Conservation (phyloP, 2,888 invertebrate species). For the Acrocyrtus sp. region DNA sequence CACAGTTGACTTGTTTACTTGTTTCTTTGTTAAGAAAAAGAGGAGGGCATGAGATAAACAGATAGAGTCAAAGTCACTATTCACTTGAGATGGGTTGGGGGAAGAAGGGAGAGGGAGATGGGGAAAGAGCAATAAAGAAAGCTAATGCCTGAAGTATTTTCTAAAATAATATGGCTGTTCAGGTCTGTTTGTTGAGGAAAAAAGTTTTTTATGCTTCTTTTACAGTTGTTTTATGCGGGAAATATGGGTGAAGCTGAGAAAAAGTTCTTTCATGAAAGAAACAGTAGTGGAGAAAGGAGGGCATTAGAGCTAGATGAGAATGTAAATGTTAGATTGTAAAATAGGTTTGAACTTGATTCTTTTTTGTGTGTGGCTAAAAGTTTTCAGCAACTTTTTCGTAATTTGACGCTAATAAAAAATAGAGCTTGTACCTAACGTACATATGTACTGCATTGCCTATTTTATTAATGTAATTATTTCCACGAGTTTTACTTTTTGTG, state of each 20-base stretch:
- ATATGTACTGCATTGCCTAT: background rate
- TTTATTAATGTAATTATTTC: background rate
- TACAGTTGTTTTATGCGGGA: background rate
- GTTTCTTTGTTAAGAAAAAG: background rate
- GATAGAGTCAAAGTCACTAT: background rate
- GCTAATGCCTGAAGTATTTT: slow-evolving; percentile 16
- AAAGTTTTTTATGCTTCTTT: background rate
- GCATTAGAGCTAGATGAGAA: too few relatives aligned
- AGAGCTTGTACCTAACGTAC: too few relatives aligned
- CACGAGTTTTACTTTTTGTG: too few relatives aligned
- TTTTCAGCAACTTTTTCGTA: background rate
- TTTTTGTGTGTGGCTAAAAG: background rate
- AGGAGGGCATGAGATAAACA: background rate
- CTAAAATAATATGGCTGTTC: background rate
- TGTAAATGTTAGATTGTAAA: too few relatives aligned
- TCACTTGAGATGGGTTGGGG: background rate
- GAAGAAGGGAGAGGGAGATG: too few relatives aligned
- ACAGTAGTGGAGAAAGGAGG: too few relatives aligned
- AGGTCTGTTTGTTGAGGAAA: background rate
- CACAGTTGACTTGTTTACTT: background rate
- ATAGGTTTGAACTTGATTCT: background rate
- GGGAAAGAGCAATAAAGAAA: slow-evolving; percentile 44
- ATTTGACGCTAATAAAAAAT: background rate
- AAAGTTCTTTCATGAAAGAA: background rate
- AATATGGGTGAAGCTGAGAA: background rate